Conservation (phyloP, 2,113 vertebrate genomes). For the Perca fluviatilis region DNA sequence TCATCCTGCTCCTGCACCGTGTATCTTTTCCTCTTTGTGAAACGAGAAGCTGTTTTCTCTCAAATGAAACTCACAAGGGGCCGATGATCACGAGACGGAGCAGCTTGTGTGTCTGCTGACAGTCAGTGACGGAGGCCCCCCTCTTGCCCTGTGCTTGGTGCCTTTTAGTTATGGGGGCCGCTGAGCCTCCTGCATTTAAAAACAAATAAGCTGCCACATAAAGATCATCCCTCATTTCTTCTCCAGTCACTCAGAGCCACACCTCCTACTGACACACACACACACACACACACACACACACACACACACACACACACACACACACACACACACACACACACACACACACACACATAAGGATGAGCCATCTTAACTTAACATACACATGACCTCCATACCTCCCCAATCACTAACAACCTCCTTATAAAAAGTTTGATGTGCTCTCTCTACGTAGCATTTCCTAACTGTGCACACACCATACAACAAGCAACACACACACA, state of each 20-base stretch:
- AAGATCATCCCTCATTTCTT: slow-evolving; percentile 84
- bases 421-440: slow-evolving; percentile 38
- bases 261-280: slow-evolving; percentile 21
- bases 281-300: too few species aligned
- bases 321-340: slow-evolving; percentile 38
- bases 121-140: slow-evolving; percentile 60
- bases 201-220: slow-evolving; percentile 84
- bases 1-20: slow-evolving; percentile 25
- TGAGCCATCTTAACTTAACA: slow-evolving; percentile 34
- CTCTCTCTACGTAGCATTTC: slow-evolving; percentile 26
- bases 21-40: slow-evolving; percentile 38
- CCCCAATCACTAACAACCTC: slow-evolving; percentile 47
- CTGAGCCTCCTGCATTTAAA: slow-evolving; percentile 75
- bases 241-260: slow-evolving; percentile 79
- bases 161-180: slow-evolving; percentile 64
- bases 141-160: slow-evolving; percentile 59
- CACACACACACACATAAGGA: slow-evolving; percentile 42
- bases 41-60: slow-evolving; percentile 43
- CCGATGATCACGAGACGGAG: slow-evolving; percentile 66
- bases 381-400: slow-evolving; percentile 31
- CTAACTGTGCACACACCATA: slow-evolving; percentile 15
- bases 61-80: slow-evolving; percentile 63
- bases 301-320: too few species aligned
- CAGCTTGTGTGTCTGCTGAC: slow-evolving; percentile 59
- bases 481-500: slow-evolving; percentile 31